Evolutionary conservation across 2,113 vertebrate species (phyloP).

Genomic region (Fulmarus glacialis): DNA sequence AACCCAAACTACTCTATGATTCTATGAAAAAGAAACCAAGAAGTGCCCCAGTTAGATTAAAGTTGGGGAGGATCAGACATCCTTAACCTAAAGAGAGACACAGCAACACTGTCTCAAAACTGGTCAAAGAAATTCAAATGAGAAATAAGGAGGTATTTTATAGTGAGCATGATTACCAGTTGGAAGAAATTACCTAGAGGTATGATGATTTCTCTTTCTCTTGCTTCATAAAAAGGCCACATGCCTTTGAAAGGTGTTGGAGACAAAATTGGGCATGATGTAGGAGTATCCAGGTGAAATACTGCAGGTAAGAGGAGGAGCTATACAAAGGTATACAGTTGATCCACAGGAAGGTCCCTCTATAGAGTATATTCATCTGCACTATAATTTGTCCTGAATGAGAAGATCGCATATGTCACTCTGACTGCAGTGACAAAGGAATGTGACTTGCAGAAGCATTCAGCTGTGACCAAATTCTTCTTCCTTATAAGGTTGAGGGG

Average conservation of each 20-base stretch:
- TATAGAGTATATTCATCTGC: neutral
- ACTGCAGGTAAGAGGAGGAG: neutral
- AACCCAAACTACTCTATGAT: too few species aligned
- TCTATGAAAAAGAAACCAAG: neutral
- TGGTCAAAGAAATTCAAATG: neutral
- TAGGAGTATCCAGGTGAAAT: neutral
- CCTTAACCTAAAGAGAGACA: neutral
- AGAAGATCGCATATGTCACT: neutral
- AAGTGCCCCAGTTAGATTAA: neutral
- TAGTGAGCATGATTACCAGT: neutral
- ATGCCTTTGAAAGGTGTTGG: neutral
- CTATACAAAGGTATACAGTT: neutral
- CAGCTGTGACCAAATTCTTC: conserved; percentile 23
- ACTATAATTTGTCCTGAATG: neutral
- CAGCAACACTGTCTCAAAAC: neutral
- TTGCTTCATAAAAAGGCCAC: neutral
- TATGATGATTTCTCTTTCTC: neutral
- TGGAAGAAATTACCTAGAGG: neutral
- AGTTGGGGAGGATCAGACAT: neutral
- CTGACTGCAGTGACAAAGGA: neutral
- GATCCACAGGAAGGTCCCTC: neutral
- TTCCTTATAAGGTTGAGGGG: conserved; percentile 34
- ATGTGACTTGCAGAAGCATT: neutral
- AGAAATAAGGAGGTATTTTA: neutral
- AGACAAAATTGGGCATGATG: neutral